Evolutionary conservation across 23 tunicate species (phyloP).

Genomic region (Halocynthia aurantium): DNA sequence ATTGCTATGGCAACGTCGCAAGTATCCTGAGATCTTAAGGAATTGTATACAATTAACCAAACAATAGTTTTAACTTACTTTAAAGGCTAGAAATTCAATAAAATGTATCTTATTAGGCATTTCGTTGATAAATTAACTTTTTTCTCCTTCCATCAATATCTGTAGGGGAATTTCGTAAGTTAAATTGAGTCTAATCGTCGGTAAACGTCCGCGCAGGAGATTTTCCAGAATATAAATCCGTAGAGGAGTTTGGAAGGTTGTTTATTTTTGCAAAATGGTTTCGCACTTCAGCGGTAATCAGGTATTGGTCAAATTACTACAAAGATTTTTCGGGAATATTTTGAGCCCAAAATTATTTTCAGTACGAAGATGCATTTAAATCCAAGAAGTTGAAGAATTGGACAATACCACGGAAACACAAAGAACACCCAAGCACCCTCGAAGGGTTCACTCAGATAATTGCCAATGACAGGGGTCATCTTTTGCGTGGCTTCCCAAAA

Average conservation of each 20-base stretch:
- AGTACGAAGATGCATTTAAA: conserved; percentile 91
- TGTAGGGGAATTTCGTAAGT: too few relatives aligned
- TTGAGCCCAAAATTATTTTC: not conserved
- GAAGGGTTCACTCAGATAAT: conserved; percentile 84
- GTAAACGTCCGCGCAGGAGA: not conserved
- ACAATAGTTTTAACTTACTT: too few relatives aligned
- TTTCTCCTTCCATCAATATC: too few relatives aligned
- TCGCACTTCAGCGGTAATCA: conserved; percentile 43
- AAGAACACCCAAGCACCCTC: conserved; percentile 58
- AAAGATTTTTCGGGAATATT: not conserved
- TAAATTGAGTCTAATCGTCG: too few relatives aligned
- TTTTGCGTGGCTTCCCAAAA: conserved; percentile 42
- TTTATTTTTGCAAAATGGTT: conserved; percentile 16
- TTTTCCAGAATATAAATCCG: not conserved
- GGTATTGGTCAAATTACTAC: not conserved
- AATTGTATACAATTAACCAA: too few relatives aligned
- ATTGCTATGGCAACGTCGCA: too few relatives aligned
- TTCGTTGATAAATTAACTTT: too few relatives aligned
- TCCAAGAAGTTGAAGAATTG: conserved; percentile 59
- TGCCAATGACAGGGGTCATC: conserved; percentile 81
- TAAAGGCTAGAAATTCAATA: too few relatives aligned
- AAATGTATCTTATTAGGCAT: too few relatives aligned
- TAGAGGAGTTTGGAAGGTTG: not conserved
- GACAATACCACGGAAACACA: conserved; percentile 74
- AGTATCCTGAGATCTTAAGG: too few relatives aligned